Evolutionary conservation across 35 echinoderm and acorn worm genomes (phyloP).

Genomic region (Ptychodera flava): DNA sequence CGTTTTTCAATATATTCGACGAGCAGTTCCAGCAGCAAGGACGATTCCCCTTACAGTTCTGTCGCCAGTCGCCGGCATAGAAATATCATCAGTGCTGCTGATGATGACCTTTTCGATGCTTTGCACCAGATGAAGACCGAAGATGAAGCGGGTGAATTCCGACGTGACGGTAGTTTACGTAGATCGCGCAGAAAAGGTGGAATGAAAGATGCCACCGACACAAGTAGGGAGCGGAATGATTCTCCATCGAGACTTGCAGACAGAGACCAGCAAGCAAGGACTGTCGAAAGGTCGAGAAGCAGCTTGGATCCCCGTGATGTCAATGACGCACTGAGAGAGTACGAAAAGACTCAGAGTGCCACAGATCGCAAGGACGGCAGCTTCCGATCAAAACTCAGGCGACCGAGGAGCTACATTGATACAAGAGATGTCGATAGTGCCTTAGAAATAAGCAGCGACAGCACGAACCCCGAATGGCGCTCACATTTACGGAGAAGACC

Average conservation of each 20-base stretch:
- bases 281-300: constrained; percentile 15
- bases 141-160: constrained; percentile 34
- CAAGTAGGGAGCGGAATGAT: neutral
- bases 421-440: constrained; percentile 7
- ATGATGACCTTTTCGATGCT: constrained; percentile 49
- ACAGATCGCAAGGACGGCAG: neutral
- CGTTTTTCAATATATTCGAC: constrained; percentile 3
- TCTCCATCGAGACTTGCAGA: neutral
- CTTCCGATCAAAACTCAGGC: neutral
- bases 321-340: constrained; percentile 3
- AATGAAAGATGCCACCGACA: neutral
- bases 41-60: constrained; percentile 5
- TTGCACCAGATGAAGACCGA: constrained; percentile 41
- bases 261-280: constrained; percentile 2
- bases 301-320: neutral
- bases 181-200: neutral
- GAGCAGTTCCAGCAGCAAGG: constrained; percentile 18
- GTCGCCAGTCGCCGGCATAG: neutral
- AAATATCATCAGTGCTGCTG: constrained; percentile 13
- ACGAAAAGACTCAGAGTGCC: constrained; percentile 13
- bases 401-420: constrained; percentile 18
- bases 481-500: neutral
- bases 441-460: neutral
- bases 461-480: neutral
- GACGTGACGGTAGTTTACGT: constrained; percentile 64